Evolutionary conservation across 53 echinoderm and acorn worm species (phyloP).

Genomic region (Glandiceps talaboti): DNA sequence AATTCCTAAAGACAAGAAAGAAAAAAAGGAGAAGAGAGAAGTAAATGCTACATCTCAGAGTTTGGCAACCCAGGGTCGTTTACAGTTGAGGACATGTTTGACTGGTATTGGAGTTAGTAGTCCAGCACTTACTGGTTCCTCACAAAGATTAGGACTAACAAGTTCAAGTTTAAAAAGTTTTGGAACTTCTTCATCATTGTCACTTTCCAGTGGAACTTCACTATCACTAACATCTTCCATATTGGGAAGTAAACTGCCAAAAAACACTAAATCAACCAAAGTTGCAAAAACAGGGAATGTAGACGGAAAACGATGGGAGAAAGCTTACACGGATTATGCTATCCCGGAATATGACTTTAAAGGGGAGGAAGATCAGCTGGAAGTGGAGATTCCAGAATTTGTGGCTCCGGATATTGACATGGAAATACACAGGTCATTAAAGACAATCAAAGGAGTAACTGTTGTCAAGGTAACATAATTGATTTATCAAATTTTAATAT

Average conservation of each 20-base stretch:
- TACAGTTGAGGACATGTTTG: too few species aligned
- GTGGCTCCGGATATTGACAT: not conserved
- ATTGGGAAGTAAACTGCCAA: not conserved
- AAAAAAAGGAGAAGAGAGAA: too few species aligned
- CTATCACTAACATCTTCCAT: not conserved
- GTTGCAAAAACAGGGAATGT: not conserved
- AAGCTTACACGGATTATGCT: slow-evolving; percentile 15
- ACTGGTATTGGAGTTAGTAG: too few species aligned
- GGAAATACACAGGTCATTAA: not conserved
- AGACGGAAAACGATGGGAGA: not conserved
- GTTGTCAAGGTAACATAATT: not conserved
- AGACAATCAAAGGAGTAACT: not conserved
- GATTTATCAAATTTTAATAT: too few species aligned
- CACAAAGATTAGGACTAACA: too few species aligned
- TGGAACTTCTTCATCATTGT: too few species aligned
- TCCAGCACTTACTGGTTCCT: too few species aligned
- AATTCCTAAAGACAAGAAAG: too few species aligned
- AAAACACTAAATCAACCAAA: not conserved
- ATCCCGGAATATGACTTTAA: slow-evolving; percentile 33
- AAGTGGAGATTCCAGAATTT: slow-evolving; percentile 13
- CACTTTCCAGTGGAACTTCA: too few species aligned
- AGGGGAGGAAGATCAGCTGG: not conserved
- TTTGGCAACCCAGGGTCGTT: too few species aligned
- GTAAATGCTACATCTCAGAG: too few species aligned
- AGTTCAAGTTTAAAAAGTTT: too few species aligned